These are phyloP conservation scores for Pachycephus smyrnensis DNA, from an alignment of 2,888 invertebrate genomes.

Conservation along the genomic window DNA sequence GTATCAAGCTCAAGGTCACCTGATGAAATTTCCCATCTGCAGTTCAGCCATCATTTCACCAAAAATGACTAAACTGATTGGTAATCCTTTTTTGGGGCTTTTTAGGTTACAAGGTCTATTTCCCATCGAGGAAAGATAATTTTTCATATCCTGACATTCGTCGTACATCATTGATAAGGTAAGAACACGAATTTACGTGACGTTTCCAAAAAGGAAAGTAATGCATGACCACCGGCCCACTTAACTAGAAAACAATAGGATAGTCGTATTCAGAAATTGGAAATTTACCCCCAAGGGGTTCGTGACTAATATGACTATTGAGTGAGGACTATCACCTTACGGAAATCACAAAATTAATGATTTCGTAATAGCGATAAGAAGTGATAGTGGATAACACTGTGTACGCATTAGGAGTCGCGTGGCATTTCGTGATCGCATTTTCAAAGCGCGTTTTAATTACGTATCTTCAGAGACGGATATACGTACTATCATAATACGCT, in stretches of 20 bases:
- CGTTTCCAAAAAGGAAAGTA: background rate
- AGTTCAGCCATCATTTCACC: background rate
- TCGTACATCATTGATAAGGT: background rate
- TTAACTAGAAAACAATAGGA: background rate
- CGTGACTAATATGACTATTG: background rate
- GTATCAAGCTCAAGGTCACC: background rate
- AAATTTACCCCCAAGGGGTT: background rate
- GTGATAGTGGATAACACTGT: background rate
- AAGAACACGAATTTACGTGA: background rate
- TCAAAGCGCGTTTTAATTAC: background rate
- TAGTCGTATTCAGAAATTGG: background rate
- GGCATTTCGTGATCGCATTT: background rate
- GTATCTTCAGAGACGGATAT: background rate
- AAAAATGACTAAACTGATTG: background rate
- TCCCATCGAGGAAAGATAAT: too few relatives aligned
- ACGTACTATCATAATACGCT: background rate
- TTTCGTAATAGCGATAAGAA: background rate
- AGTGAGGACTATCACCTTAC: background rate
- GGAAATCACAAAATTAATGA: background rate
- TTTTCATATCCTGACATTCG: too few relatives aligned
- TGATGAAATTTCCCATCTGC: background rate
- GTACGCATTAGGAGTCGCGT: background rate
- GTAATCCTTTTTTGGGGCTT: background rate
- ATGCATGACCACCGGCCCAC: background rate
- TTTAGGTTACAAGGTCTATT: too few relatives aligned